phyloP scores from a whole-genome alignment of 2,797 vertebrate genomes.

The Platyrinchus mystaceus region DNA sequence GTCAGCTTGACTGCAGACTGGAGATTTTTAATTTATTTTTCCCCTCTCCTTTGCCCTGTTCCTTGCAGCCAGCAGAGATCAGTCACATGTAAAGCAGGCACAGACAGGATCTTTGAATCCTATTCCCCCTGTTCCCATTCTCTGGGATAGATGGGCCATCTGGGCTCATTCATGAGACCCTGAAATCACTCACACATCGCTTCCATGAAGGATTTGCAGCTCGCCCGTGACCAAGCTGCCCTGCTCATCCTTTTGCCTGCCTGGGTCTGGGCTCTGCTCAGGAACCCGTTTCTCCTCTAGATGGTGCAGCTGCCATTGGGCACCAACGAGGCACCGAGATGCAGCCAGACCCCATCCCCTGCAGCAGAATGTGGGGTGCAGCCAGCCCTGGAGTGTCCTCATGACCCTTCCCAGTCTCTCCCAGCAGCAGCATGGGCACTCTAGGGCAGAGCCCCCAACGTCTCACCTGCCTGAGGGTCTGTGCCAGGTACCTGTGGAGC shows the following conservation, averaged over 20 bases:
- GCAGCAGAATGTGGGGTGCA: background rate
- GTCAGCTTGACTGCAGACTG: background rate
- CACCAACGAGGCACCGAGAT: background rate
- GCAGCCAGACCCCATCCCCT: background rate
- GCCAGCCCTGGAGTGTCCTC: background rate
- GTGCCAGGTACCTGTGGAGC: background rate
- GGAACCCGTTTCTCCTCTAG: conserved; percentile 42
- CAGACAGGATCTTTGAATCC: background rate
- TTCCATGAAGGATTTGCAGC: background rate
- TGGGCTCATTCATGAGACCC: background rate
- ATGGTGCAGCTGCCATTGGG: conserved; percentile 45
- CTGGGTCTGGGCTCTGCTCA: background rate
- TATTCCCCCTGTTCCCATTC: background rate
- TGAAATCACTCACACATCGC: accelerated
- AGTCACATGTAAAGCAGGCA: background rate
- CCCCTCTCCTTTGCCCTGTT: background rate
- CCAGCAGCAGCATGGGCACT: background rate
- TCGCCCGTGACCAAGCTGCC: background rate
- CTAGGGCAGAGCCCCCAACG: accelerated
- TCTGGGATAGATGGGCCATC: background rate
- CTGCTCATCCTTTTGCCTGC: background rate
- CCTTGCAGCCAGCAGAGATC: background rate
- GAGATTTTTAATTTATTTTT: background rate
- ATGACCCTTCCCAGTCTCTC: background rate
- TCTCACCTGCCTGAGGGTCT: background rate